Percentiles rank a stretch among this genome's conserved stretches.
Conservation (phyloP, 2,797 vertebrate species). For the Aselliscus stoliczkanus region DNA sequence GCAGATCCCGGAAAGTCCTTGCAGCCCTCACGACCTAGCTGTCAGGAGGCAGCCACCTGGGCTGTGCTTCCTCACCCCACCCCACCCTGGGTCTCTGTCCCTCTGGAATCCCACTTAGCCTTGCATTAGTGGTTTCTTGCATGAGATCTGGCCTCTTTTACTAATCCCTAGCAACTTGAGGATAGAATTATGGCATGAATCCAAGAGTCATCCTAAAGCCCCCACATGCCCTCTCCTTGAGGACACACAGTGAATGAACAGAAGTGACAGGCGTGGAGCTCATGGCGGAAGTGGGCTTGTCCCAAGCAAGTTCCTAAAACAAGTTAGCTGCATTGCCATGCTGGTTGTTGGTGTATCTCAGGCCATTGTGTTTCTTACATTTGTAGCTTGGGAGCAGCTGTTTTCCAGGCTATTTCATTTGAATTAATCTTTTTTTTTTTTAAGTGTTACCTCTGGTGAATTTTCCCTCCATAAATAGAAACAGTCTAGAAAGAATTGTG, state of each 20-base stretch:
- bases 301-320: neutral
- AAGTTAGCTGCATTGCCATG: rapidly evolving
- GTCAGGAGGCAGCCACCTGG: neutral
- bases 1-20: neutral
- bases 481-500: neutral
- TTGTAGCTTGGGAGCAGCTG: neutral
- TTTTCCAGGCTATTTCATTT: neutral
- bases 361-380: neutral
- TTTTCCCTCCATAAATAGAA: neutral
- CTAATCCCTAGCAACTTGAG: neutral
- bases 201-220: neutral
- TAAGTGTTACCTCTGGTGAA: neutral
- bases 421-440: neutral
- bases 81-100: neutral
- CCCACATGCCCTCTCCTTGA: neutral
- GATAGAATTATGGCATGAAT: neutral
- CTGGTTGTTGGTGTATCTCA: neutral
- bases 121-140: neutral
- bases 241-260: neutral
- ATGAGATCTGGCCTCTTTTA: neutral
- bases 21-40: neutral
- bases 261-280: neutral
- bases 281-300: too few species aligned
- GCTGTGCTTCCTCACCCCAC: too few species aligned
- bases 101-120: neutral